Evolutionary conservation across 2,113 vertebrate genomes (phyloP).

Genomic region (Oceanites oceanicus): DNA sequence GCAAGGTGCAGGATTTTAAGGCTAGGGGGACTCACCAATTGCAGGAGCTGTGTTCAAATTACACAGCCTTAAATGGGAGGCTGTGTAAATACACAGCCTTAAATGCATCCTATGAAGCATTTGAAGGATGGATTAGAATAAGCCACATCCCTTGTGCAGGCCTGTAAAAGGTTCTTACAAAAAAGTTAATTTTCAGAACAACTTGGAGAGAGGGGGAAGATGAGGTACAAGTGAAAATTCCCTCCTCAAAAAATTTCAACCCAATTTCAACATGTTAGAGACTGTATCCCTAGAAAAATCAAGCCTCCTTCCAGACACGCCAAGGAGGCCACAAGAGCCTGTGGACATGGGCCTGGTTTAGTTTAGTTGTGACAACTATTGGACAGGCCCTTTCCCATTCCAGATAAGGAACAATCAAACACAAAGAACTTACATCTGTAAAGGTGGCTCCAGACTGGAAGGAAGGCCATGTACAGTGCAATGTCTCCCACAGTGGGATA

Average conservation of each 20-base stretch:
- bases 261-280: not conserved
- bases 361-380: not conserved
- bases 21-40: not conserved
- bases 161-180: not conserved
- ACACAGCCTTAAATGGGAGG: not conserved
- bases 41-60: not conserved
- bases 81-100: too few relatives aligned
- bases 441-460: conserved; percentile 93
- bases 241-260: not conserved
- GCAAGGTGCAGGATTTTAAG: not conserved
- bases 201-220: not conserved
- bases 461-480: conserved; percentile 93
- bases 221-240: not conserved
- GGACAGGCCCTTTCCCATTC: not conserved
- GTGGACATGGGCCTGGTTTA: not conserved
- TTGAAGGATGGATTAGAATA: not conserved
- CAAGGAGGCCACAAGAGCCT: not conserved
- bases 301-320: not conserved
- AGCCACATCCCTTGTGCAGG: not conserved
- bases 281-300: not conserved
- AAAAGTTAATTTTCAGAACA: not conserved
- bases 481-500: conserved; percentile 95
- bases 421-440: conserved; percentile 87
- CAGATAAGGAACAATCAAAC: not conserved
- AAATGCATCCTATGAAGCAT: not conserved